A percentile compares a stretch with the other conserved stretches of the same genome.
These are phyloP conservation scores for Pammene fasciana DNA, from an alignment of 2,888 invertebrate genomes.

Conservation along the genomic window DNA sequence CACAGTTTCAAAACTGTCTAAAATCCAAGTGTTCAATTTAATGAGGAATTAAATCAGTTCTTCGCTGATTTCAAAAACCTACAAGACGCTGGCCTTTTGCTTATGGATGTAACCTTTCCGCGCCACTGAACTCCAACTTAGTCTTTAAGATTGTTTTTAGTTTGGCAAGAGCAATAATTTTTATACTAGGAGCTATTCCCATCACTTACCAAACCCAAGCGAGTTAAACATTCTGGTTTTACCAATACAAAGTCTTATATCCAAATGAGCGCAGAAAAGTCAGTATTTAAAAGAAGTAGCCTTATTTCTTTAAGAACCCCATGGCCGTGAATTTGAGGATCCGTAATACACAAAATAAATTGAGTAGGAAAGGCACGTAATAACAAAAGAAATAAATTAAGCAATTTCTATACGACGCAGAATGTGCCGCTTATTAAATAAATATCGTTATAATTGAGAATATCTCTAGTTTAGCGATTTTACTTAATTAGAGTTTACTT, in stretches of 20 bases:
- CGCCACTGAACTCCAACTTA: conserved; percentile 16
- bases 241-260: not conserved
- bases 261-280: not conserved
- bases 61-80: conserved; percentile 29
- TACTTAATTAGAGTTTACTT: no score
- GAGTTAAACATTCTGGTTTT: not conserved
- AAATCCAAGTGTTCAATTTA: not conserved
- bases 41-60: conserved; percentile 18
- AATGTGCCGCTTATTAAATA: no score
- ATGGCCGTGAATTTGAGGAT: no score
- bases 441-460: no score
- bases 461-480: no score
- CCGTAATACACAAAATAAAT: no score
- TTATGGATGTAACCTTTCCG: conserved; percentile 31
- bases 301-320: no score
- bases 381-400: no score
- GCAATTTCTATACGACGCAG: no score
- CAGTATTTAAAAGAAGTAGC: no score
- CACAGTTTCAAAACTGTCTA: not conserved
- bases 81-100: conserved; percentile 35
- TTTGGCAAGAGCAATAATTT: conserved; percentile 28
- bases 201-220: not conserved
- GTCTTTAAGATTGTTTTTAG: conserved; percentile 21
- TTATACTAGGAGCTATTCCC: not conserved
- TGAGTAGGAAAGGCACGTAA: no score